Base-by-base conservation (phyloP, 2,888 invertebrate species). In the Scelioninae gen. 1 region DNA sequence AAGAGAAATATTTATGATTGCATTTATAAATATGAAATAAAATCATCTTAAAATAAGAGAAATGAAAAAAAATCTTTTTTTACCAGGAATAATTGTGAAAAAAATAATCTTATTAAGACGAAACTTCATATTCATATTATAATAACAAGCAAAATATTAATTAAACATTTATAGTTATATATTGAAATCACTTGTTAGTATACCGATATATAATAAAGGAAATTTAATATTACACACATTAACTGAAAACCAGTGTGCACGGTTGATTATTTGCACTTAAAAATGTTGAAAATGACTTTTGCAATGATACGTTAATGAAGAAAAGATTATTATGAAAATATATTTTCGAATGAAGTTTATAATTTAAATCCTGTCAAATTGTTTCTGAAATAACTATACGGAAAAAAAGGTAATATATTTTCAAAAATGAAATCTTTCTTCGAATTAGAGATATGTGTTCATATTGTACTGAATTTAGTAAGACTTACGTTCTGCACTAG, bases 401-500 rank as follows among this genome's bases (percentile, higher is more conserved):
- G 5, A 15, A 11, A 47, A 7, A n/a, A 47, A 4, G 23, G 2
- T 2, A 29, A 51, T 51, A 51, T 51, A 51, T 29, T 51, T 51
- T 29, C 23, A 23, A 29, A 1, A 51, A n/a, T 5, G 0, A 43
- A 2, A 9, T 11, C 5, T 11, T 43, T 5, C 43, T 43, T 43
- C 23, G 23, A 23, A 23, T 1, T 4, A 23, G 23, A 23, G 23
- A 23, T 2, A 23, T 23, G 23, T 23, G n/a, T 23, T 2, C 23
- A 23, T 2, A 23, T 23, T 4, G 23, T 23, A 23, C 23, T 23
- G 23, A 23, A 23, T 23, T 38, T 38, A 11, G 8, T 15, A 6
- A 51, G 10, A 77, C 93, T 93, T 91, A 94, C 94, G 89, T 87
- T 94, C 93, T 66, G 93, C 93, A 88, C 92, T 93, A 78, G 93